Evolutionary conservation across 2,888 invertebrate species (phyloP).

Genomic region (Netelia melanura): DNA sequence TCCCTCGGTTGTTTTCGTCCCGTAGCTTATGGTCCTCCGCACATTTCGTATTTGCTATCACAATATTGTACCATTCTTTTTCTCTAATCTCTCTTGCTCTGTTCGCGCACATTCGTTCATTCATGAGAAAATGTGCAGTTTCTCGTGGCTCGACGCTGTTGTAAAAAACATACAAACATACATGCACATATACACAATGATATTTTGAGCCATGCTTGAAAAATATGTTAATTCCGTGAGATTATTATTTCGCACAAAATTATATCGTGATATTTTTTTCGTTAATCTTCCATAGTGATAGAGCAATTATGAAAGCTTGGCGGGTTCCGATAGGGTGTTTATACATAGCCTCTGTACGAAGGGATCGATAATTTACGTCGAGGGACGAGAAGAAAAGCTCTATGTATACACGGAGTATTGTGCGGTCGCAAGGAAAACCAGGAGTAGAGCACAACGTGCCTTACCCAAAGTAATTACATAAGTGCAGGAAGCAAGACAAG

Average conservation of each 20-base stretch:
- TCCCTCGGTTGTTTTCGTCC: conserved; percentile 27
- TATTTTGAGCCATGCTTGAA: conserved; percentile 28
- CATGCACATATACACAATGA: conserved; percentile 10
- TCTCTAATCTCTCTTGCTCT: conserved; percentile 29
- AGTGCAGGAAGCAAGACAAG: conserved; percentile 36
- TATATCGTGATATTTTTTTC: not conserved
- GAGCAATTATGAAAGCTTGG: not conserved
- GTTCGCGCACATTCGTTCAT: not conserved
- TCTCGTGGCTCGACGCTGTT: conserved; percentile 14
- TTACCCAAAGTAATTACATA: conserved; percentile 31
- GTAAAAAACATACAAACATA: not conserved
- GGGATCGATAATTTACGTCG: not conserved
- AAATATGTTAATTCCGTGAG: conserved; percentile 29
- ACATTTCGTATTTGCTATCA: conserved; percentile 43
- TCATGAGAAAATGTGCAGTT: conserved; percentile 31
- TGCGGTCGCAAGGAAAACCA: not conserved
- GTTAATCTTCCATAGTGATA: not conserved
- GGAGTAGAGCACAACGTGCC: conserved; percentile 17
- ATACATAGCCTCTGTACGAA: not conserved
- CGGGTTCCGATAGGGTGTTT: not conserved
- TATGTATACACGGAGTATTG: not conserved
- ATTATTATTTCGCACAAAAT: not conserved
- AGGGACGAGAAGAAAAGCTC: not conserved
- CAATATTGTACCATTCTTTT: conserved; percentile 50
- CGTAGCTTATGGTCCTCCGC: conserved; percentile 10